phyloP scores from a whole-genome alignment of 2,888 invertebrate species.

The Silvanus unidentatus region DNA sequence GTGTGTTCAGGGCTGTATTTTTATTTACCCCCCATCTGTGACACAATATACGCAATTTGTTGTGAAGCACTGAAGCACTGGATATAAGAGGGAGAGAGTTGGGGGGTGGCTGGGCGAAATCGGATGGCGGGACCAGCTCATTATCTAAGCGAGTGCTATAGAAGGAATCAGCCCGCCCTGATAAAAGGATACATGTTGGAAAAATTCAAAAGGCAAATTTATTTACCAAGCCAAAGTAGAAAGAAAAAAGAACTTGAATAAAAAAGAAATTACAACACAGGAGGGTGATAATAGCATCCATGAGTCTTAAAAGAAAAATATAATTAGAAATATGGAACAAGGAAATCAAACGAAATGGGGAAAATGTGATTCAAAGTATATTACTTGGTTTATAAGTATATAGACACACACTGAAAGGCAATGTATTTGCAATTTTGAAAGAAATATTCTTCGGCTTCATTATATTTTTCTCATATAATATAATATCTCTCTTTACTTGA shows the following conservation, averaged over 20 bases:
- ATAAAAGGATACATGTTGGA: slow-evolving; percentile 42
- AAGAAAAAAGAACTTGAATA: slow-evolving; percentile 27
- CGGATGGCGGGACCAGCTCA: slow-evolving; percentile 25
- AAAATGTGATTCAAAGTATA: slow-evolving; percentile 5
- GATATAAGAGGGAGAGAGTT: too few relatives aligned
- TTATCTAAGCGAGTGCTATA: slow-evolving; percentile 31
- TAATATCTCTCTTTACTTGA: too few relatives aligned
- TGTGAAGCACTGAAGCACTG: too few relatives aligned
- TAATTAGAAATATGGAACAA: slow-evolving; percentile 42
- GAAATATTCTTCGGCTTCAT: too few relatives aligned
- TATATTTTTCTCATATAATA: too few relatives aligned
- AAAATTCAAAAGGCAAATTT: slow-evolving; percentile 43
- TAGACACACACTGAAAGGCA: not conserved
- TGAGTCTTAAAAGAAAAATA: slow-evolving; percentile 41
- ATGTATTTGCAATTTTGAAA: too few relatives aligned
- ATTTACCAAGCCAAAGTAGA: slow-evolving; percentile 28
- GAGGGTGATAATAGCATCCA: slow-evolving; percentile 41
- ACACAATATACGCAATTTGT: slow-evolving; percentile 46
- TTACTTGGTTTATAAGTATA: not conserved
- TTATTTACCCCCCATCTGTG: slow-evolving; percentile 44
- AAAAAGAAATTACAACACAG: slow-evolving; percentile 35
- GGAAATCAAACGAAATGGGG: slow-evolving; percentile 34
- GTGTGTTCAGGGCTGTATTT: slow-evolving; percentile 34
- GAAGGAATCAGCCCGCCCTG: slow-evolving; percentile 20
- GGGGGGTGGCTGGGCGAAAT: slow-evolving; percentile 11